A percentile compares a stretch with the other conserved stretches of the same genome.
Conservation (phyloP, 2,797 vertebrate species). For the Avahi laniger region DNA sequence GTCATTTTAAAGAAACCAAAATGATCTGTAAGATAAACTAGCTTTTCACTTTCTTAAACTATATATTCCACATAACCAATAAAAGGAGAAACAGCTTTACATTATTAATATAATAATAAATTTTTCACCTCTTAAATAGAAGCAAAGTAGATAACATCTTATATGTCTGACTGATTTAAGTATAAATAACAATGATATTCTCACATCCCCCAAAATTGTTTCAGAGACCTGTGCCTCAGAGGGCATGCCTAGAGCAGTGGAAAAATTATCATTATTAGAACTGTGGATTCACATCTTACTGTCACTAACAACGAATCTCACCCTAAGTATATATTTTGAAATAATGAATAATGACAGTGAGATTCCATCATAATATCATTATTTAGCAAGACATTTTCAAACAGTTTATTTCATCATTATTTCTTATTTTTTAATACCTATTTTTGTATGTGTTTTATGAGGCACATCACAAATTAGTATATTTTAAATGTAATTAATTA, state of each 20-base stretch:
- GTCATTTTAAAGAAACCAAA: constrained; percentile 64
- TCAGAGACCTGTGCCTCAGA: not conserved
- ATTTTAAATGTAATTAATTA: not conserved
- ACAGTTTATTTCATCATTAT: not conserved
- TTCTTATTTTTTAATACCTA: not conserved
- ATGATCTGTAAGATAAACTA: not conserved
- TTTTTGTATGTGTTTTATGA: not conserved
- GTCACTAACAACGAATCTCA: not conserved
- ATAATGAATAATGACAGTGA: not conserved
- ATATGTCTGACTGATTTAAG: not conserved
- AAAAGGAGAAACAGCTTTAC: constrained; percentile 8
- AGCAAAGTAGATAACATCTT: not conserved
- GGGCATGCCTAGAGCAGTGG: not conserved
- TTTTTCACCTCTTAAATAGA: constrained; percentile 9
- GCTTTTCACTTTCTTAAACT: constrained; percentile 34
- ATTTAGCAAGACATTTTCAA: constrained; percentile 9
- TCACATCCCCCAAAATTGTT: not conserved
- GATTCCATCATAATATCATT: not conserved
- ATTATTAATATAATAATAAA: not conserved
- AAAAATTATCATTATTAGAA: not conserved
- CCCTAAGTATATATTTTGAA: not conserved
- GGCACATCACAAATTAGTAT: not conserved
- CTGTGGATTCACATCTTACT: not conserved
- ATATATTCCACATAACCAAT: not conserved
- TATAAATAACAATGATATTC: not conserved